Evolutionary conservation across 1,140 invertebrate genomes (phyloP).

Genomic region (Lepidurus arcticus): DNA sequence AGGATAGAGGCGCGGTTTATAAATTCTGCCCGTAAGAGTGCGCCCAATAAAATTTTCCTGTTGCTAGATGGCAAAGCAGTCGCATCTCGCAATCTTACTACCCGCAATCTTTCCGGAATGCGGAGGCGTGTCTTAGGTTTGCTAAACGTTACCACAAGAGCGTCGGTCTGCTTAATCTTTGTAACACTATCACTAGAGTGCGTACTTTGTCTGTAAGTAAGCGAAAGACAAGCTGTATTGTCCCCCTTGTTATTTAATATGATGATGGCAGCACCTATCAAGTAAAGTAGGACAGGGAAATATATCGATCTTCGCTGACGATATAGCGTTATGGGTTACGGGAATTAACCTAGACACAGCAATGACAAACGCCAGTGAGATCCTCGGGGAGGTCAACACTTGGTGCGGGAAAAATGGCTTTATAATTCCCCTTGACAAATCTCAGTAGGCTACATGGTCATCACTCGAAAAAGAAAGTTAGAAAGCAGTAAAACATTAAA

Average conservation of each 20-base stretch:
- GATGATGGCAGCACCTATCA: neutral
- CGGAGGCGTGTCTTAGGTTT: too few relatives aligned
- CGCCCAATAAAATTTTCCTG: too few relatives aligned
- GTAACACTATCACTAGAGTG: too few relatives aligned
- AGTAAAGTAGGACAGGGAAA: neutral
- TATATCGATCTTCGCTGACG: neutral
- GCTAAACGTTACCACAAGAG: too few relatives aligned
- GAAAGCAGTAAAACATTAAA: neutral
- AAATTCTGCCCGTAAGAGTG: too few relatives aligned
- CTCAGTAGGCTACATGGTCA: neutral
- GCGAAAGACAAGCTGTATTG: neutral
- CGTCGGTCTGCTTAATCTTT: too few relatives aligned
- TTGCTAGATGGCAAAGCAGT: too few relatives aligned
- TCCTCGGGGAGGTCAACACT: neutral
- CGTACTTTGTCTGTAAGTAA: too few relatives aligned
- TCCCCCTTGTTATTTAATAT: neutral
- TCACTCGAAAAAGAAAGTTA: neutral
- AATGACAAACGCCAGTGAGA: neutral
- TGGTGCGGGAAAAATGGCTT: neutral
- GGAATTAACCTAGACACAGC: neutral
- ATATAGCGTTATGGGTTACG: neutral
- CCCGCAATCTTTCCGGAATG: too few relatives aligned
- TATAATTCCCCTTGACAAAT: neutral
- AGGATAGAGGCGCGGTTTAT: too few relatives aligned
- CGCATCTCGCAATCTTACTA: too few relatives aligned